A percentile compares a stretch with the other conserved stretches of the same genome.
Evolutionary conservation across 2,113 vertebrate species (phyloP).

Genomic region (Gopherus evgoodei): DNA sequence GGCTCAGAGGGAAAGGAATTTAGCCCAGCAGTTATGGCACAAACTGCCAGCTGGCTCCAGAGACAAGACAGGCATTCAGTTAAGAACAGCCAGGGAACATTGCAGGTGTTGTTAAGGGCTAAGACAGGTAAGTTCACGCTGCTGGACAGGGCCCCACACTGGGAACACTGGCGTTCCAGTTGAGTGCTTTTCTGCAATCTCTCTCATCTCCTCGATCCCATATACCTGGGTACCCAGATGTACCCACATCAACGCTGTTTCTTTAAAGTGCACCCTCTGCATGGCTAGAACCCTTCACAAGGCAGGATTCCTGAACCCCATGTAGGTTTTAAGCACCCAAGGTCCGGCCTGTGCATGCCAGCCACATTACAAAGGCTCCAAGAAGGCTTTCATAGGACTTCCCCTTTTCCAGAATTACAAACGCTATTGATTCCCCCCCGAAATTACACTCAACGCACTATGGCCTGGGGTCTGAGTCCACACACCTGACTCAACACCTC

Average conservation of each 20-base stretch:
- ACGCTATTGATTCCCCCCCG: too few relatives aligned
- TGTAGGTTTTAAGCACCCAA: not conserved
- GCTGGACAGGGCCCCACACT: too few relatives aligned
- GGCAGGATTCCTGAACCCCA: not conserved
- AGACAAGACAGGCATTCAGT: not conserved
- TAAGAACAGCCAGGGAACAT: not conserved
- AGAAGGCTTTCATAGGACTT: not conserved
- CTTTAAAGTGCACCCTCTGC: not conserved
- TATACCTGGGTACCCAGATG: not conserved
- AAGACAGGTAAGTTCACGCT: not conserved
- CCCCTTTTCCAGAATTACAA: not conserved
- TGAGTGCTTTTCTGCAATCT: not conserved
- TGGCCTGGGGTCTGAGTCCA: not conserved
- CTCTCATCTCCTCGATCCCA: fast-evolving
- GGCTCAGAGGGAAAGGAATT: not conserved
- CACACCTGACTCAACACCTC: not conserved
- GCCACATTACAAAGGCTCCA: not conserved
- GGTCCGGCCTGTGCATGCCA: not conserved
- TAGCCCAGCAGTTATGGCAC: not conserved
- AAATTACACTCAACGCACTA: too few relatives aligned
- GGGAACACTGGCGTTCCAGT: not conserved
- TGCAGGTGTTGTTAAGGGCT: not conserved
- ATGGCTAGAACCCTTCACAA: not conserved
- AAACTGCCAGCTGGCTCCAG: fast-evolving
- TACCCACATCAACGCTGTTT: not conserved